Base-by-base conservation (phyloP, 2,888 invertebrate genomes). In the Drosophila subsilvestris region DNA sequence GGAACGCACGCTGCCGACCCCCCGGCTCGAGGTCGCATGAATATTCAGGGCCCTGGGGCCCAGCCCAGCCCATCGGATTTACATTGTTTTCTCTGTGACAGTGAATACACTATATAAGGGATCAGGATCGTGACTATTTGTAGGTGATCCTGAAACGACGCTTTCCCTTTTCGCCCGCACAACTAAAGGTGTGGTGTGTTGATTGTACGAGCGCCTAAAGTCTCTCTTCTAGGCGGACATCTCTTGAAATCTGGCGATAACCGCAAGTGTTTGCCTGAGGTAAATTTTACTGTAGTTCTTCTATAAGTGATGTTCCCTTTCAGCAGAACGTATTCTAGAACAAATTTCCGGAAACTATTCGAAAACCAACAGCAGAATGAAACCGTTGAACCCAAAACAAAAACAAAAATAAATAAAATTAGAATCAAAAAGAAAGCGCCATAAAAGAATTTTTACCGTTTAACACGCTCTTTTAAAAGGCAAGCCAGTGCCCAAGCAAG, bases 11-110 rank as follows among this genome's bases (percentile, higher is more conserved):
- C 22, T 17, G 17, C 9, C 32, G 68, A 61, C 69, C 69, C 18
- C 20, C 27, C 44, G 47, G 8, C 20, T 4, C 10, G 14, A 20
- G 60, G 55, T 70, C 68, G 55, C 50, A 49, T 70, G 70, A 70
- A 70, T 70, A 70, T 70, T 70, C 70, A 53, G 18, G 56, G 9
- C 5, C 5, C 37, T 1, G n/a, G 18, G 37, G 62, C 47, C 5
- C 9, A 18, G 12, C 43, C 44, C n/a, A 22, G 18, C 43, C 44
- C n/a, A 22, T n/a, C 18, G 14, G 1, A 47, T 12, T 47, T 47
- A 12, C 12, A 47, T 47, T 47, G 18, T 47, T 47, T 12, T 12
- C 17, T 6, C 45, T 45, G 12, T 12, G 22, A 20, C 18, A 47
- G 20, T 18, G 47, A 2, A 22, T 47, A 20, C 20, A 12, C 7